A percentile compares a stretch with the other conserved stretches of the same genome.
phyloP scores from a whole-genome alignment of 2,888 invertebrate genomes.

The Ceraclea dissimilis region DNA sequence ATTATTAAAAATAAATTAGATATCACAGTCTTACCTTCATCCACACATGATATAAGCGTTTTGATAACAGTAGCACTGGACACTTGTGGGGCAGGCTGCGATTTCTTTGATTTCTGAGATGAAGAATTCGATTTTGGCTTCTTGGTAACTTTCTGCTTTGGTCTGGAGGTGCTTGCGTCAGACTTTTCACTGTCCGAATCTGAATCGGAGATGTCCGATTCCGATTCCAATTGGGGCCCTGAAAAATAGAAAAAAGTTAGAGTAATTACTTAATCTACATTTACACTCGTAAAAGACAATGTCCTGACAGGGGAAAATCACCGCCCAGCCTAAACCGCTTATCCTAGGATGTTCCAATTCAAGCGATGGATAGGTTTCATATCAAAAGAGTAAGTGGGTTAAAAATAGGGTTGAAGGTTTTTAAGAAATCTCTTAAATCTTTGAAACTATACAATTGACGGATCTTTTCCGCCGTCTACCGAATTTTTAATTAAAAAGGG shows the following conservation, averaged over 20 bases:
- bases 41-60: conserved; percentile 39
- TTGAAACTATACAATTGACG: no score
- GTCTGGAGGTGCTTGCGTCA: not conserved
- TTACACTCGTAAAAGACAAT: no score
- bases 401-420: no score
- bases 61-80: conserved; percentile 38
- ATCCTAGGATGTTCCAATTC: no score
- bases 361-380: no score
- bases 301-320: no score
- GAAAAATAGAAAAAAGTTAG: not conserved
- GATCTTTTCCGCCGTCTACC: no score
- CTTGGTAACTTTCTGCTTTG: conserved; percentile 2
- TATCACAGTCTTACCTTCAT: conserved; percentile 40
- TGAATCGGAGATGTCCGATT: conserved; percentile 2
- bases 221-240: not conserved
- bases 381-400: no score
- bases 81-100: conserved; percentile 13
- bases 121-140: not conserved
- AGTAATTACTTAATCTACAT: not conserved
- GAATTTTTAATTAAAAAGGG: no score
- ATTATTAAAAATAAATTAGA: no score
- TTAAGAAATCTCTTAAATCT: no score
- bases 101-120: conserved; percentile 21
- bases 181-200: conserved; percentile 11
- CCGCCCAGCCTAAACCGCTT: no score